phyloP scores from a whole-genome alignment of 2,113 vertebrate genomes.

The Hassar affinis region DNA sequence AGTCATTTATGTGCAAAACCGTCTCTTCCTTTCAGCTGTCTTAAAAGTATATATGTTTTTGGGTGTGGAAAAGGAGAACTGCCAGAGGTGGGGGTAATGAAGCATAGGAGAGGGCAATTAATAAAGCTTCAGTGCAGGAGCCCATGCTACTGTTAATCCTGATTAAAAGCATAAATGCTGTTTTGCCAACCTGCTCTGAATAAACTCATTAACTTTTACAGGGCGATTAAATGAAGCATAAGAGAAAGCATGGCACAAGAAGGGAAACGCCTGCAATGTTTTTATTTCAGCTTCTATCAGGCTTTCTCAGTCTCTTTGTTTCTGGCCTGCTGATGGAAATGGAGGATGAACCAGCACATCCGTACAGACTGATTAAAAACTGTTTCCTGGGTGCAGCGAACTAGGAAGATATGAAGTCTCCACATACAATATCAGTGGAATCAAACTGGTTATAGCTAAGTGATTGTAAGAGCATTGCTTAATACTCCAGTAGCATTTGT shows the following conservation, averaged over 20 bases:
- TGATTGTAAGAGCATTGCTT: not conserved
- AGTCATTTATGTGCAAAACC: slow-evolving; percentile 42
- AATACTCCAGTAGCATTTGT: not conserved
- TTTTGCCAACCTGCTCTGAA: slow-evolving; percentile 73
- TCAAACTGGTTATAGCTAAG: not conserved
- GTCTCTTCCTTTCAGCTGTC: slow-evolving; percentile 24
- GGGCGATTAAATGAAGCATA: slow-evolving; percentile 49
- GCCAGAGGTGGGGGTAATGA: slow-evolving; percentile 48
- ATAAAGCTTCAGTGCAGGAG: slow-evolving; percentile 61
- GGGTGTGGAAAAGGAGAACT: slow-evolving; percentile 2
- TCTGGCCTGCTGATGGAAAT: slow-evolving; percentile 28
- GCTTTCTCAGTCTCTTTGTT: slow-evolving; percentile 14
- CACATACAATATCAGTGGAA: not conserved
- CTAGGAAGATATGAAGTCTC: not conserved
- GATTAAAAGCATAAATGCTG: slow-evolving; percentile 76
- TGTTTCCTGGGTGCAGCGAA: slow-evolving; percentile 2
- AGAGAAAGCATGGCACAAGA: slow-evolving; percentile 19
- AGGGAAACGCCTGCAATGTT: slow-evolving; percentile 8
- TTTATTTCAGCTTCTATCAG: not conserved
- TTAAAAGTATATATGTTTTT: slow-evolving; percentile 24
- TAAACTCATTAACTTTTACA: slow-evolving; percentile 78
- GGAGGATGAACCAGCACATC: not conserved
- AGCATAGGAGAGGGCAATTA: slow-evolving; percentile 60
- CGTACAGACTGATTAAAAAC: slow-evolving; percentile 19
- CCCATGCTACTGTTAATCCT: slow-evolving; percentile 70